Base-by-base conservation (phyloP, 1,140 invertebrate genomes). In the Penaeus japonicus region DNA sequence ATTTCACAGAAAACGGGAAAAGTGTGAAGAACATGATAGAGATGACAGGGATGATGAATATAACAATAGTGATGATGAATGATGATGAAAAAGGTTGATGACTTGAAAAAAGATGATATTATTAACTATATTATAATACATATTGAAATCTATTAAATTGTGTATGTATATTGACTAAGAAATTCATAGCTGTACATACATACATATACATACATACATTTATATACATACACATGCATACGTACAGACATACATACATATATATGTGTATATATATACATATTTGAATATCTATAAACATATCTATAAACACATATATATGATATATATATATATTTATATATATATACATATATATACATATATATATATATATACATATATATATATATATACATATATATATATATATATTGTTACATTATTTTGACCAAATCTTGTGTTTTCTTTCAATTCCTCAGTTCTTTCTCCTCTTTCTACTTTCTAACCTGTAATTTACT, bases 181-280 rank as follows among this genome's bases (percentile, higher is more conserved):
- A 18, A 55, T 27, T 57, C 79, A 81, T 81, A 27, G 57, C 55
- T 55, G 27, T 81, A 81, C 35, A 79, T 79, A 80, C 55, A 80
- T 80, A 80, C 12, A 47, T 75, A 78, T 78, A 35, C 47, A 78
- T 78, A 78, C 78, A 80, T 80, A 22, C 55, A 80, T 47, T n/a
- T 80, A 80, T 80, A 79, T 79, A 80, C 55, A 80, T 80, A 80
- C 12, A 47, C 30, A 78, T 80, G 27, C 27, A 55, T 32, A 27
- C 17, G 30, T 30, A 55, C 1, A 55, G 57, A 55, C 30, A 55
- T 81, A 53, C 24, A 27, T 81, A n/a, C 54, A 80, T 80, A 47
- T 20, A 81, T 30, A 81, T 81, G 27, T 57, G 57, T 81, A 55
- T 35, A 59, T 35, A 47, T 81, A n/a, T 81, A 54, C 57, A 54